Evolutionary conservation across 2,888 invertebrate genomes (phyloP).

Genomic region (Cinara cedri): DNA sequence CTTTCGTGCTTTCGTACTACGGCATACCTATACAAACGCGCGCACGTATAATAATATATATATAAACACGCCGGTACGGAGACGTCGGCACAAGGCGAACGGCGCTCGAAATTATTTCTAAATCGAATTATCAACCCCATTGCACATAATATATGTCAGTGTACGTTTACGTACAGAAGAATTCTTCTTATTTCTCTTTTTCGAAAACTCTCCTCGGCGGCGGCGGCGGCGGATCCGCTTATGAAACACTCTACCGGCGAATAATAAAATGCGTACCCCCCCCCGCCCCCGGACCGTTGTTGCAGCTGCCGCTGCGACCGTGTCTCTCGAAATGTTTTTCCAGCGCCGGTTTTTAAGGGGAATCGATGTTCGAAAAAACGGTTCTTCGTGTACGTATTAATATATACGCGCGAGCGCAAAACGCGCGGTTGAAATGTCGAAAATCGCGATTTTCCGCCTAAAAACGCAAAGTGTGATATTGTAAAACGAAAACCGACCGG

Average conservation of each 20-base stretch:
- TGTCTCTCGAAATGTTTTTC: constrained; percentile 26
- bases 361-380: neutral
- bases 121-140: constrained; percentile 52
- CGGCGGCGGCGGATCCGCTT: constrained; percentile 30
- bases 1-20: constrained; percentile 6
- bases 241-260: constrained; percentile 40
- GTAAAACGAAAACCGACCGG: neutral
- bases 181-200: constrained; percentile 47
- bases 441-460: neutral
- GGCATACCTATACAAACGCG: no score
- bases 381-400: neutral
- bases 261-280: constrained; percentile 12
- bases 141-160: constrained; percentile 14
- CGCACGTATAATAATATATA: no score
- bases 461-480: neutral
- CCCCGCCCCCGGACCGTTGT: no score
- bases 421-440: no score
- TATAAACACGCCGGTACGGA: neutral
- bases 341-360: neutral
- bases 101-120: constrained; percentile 50
- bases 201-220: constrained; percentile 31
- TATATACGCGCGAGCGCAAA: no score
- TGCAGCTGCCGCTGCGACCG: neutral
- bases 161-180: neutral
- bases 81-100: constrained; percentile 10